Evolutionary conservation across 2,888 invertebrate genomes (phyloP).

Genomic region (Nomada flava): DNA sequence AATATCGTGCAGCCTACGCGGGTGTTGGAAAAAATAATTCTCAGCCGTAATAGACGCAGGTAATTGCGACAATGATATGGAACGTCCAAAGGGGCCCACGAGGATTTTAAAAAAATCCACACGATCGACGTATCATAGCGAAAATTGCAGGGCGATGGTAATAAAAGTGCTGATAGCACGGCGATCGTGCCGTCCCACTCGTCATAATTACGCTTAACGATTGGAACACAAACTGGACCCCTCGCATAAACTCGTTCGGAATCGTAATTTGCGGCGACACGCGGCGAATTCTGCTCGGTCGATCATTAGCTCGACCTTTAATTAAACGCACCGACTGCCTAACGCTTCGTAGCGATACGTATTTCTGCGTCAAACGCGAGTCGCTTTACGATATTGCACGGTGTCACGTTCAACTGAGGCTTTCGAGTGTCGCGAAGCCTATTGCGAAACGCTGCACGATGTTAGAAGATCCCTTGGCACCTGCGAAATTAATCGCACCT

Average conservation of each 20-base stretch:
- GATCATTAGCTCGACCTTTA: slow-evolving; percentile 55
- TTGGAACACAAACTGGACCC: slow-evolving; percentile 21
- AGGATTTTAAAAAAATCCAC: no score
- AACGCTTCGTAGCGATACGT: slow-evolving; percentile 36
- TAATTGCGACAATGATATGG: no score
- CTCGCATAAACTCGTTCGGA: slow-evolving; percentile 31
- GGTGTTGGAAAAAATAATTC: no score
- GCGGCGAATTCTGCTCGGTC: slow-evolving; percentile 39
- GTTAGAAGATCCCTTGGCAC: background rate
- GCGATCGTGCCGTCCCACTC: background rate
- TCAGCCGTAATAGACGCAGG: no score
- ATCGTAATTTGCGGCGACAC: slow-evolving; percentile 57
- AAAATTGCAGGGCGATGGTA: background rate
- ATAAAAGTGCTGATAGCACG: background rate
- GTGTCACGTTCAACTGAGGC: background rate
- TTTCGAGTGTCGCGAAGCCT: background rate
- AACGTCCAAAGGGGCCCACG: no score
- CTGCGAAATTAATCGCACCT: background rate
- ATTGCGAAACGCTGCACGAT: background rate
- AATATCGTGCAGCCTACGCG: no score
- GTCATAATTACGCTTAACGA: slow-evolving; percentile 32
- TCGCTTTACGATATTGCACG: background rate
- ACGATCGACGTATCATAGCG: background rate
- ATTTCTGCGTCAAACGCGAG: slow-evolving; percentile 9
- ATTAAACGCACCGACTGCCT: slow-evolving; percentile 54